Evolutionary conservation across 1,140 invertebrate species (phyloP), one percentile per base, ranked within the genome.

Genomic region (Stegodyphus dumicola): DNA sequence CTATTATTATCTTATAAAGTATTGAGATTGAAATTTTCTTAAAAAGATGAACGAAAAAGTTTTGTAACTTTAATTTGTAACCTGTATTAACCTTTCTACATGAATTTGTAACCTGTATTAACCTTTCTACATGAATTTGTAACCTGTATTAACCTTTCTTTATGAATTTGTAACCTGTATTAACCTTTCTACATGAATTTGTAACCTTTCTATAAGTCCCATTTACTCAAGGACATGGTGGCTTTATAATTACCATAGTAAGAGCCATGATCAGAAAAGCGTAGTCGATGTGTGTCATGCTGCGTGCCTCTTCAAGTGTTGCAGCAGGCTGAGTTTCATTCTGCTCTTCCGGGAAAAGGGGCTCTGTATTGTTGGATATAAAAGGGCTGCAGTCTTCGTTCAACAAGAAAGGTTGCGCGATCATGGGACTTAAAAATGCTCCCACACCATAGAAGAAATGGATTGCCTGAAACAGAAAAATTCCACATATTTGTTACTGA

Each of bases 401-500:
- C 6, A 92, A 88, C 9, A 92, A 88, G 83, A 92, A 92, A 0
- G 91, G 90, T 33, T 92, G 90, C 6, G 91, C 91, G 17, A 92
- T 91, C 90, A 92, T 90, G 7, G 92, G 92, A 54, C 91, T 92
- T 5, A 92, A 85, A 85, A 92, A 92, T 5, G 92, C 92, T 6
- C 92, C 92, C 1, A 92, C 88, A 0, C 92, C 92, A 79, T 92
- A 92, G 88, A 90, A 92, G 88, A 92, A 92, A 87, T 92, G 91
- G 89, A 92, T 90, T 3, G 91, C 91, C 92, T 92, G 87, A 33
- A 88, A 87, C 66, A 18, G 33, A 84, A 86, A n/a, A 17, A 52
- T 78, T 48, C 33, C 33, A 33, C 33, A 33, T 33, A 33, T 33
- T 33, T 33, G 33, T 33, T 33, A 33, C 1, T 33, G 33, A 33